phyloP scores from a whole-genome alignment of 2,113 vertebrate genomes.

The Hemicordylus capensis region DNA sequence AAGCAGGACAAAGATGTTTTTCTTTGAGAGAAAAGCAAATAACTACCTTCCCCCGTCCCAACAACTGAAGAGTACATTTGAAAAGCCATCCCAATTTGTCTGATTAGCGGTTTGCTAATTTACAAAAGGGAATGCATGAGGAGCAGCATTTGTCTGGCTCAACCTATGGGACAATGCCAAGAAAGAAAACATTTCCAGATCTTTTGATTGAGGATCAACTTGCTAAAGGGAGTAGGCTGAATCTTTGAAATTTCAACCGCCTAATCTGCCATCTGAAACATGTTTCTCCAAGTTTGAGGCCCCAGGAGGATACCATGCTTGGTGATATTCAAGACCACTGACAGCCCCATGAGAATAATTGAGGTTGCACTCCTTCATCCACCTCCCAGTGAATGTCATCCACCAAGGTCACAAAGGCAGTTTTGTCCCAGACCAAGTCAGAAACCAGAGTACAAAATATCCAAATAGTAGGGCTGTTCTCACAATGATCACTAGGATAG shows the following conservation, averaged over 20 bases:
- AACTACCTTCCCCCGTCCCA: neutral
- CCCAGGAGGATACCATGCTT: no score
- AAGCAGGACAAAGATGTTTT: neutral
- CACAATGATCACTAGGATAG: no score
- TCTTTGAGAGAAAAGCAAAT: slow-evolving; percentile 4
- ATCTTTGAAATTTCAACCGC: slow-evolving; percentile 20
- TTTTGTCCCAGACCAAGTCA: no score
- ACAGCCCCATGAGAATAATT: no score
- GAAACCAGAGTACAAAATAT: no score
- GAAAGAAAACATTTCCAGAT: slow-evolving; percentile 11
- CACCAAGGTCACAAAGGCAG: no score
- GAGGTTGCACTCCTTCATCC: no score
- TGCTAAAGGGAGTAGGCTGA: slow-evolving; percentile 9
- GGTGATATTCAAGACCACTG: no score
- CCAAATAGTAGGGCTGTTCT: no score
- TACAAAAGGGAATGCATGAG: neutral
- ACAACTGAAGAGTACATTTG: neutral
- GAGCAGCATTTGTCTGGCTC: slow-evolving; percentile 19
- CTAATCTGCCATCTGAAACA: slow-evolving; percentile 30
- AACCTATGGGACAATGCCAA: neutral
- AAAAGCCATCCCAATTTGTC: neutral
- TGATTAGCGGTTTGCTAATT: slow-evolving; percentile 6
- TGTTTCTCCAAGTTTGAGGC: no score
- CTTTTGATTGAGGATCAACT: slow-evolving; percentile 5
- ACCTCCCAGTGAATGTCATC: no score